phyloP scores from a whole-genome alignment of 2,113 vertebrate genomes.

The Myodes glareolus region DNA sequence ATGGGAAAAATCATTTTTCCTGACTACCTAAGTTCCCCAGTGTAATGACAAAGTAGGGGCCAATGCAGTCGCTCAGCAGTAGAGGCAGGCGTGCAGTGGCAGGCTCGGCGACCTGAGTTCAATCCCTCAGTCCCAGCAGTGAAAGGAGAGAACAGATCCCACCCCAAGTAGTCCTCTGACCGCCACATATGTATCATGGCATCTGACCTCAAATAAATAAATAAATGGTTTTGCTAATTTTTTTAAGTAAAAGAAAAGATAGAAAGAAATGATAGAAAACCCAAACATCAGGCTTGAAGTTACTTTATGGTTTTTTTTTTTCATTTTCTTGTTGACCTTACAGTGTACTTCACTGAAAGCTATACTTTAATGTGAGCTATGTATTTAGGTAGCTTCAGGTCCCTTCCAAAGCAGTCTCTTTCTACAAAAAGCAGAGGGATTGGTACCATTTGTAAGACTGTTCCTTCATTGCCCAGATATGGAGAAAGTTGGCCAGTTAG shows the following conservation, averaged over 20 bases:
- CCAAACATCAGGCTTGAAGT: neutral
- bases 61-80: neutral
- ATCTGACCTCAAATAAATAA: neutral
- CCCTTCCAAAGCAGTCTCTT: constrained; percentile 22
- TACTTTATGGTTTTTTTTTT: neutral
- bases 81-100: neutral
- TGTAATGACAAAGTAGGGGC: too few relatives aligned
- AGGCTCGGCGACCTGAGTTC: neutral
- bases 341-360: neutral
- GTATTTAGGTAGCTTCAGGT: neutral
- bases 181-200: neutral
- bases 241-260: neutral
- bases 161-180: neutral
- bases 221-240: too few relatives aligned
- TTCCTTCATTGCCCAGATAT: neutral
- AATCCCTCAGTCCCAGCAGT: neutral
- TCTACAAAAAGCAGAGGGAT: neutral
- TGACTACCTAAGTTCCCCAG: neutral
- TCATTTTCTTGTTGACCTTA: constrained; percentile 13
- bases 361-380: neutral
- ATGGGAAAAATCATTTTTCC: neutral
- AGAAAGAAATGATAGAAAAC: neutral
- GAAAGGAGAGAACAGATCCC: neutral
- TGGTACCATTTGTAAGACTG: neutral
- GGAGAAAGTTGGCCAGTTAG: neutral